Evolutionary conservation across 2,113 vertebrate genomes (phyloP).

Genomic region (Rana temporaria): DNA sequence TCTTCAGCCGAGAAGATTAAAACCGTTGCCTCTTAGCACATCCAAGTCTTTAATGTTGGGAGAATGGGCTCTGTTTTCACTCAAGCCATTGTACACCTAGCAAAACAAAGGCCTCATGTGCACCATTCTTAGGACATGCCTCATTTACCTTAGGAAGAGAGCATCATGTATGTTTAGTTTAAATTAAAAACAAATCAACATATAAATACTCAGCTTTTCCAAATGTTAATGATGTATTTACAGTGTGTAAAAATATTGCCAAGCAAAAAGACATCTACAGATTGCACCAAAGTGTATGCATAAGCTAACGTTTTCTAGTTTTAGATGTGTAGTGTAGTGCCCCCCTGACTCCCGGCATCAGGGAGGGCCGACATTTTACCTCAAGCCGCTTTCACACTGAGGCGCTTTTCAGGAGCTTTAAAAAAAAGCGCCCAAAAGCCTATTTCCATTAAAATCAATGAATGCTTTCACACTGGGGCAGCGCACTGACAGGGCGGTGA

Average conservation of each 20-base stretch:
- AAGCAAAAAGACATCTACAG: not conserved
- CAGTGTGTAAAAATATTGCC: not conserved
- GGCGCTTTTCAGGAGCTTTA: too few relatives aligned
- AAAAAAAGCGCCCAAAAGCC: too few relatives aligned
- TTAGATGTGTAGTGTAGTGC: too few relatives aligned
- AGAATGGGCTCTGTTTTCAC: not conserved
- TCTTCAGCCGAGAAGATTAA: slow-evolving; percentile 9
- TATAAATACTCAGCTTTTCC: slow-evolving; percentile 15
- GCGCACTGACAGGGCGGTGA: too few relatives aligned
- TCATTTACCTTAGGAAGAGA: slow-evolving; percentile 11
- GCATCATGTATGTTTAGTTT: slow-evolving; percentile 32
- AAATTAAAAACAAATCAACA: slow-evolving; percentile 15
- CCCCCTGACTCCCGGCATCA: too few relatives aligned
- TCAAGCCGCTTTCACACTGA: too few relatives aligned
- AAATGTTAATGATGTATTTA: slow-evolving; percentile 11
- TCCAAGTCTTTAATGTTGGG: not conserved
- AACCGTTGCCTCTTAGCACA: not conserved
- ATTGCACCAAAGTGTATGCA: not conserved
- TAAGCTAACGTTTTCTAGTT: too few relatives aligned
- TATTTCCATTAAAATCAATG: too few relatives aligned
- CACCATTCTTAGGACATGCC: not conserved
- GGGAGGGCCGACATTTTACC: too few relatives aligned
- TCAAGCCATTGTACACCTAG: not conserved
- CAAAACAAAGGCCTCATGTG: not conserved
- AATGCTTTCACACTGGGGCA: too few relatives aligned